These are phyloP conservation scores for Crotalus tigris DNA, from an alignment of 2,113 vertebrate species.

Conservation along the genomic window DNA sequence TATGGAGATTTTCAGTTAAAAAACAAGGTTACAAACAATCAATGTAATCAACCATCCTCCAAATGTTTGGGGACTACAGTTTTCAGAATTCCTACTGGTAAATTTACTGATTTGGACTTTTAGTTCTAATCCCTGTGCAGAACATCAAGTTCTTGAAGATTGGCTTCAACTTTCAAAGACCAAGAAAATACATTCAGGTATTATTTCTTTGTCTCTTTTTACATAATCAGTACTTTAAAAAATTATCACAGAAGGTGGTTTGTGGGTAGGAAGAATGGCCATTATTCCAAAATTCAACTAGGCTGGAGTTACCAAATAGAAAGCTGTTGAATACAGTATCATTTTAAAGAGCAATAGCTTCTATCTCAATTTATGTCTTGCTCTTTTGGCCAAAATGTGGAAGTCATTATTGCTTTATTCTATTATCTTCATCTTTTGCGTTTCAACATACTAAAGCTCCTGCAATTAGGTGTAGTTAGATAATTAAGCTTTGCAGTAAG, in stretches of 20 bases:
- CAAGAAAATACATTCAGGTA: background rate
- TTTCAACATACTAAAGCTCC: background rate
- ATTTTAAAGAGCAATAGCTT: background rate
- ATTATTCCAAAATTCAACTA: background rate
- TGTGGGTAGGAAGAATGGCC: background rate
- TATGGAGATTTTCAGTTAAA: background rate
- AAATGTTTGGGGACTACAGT: background rate
- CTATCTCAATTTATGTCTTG: background rate
- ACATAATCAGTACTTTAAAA: background rate
- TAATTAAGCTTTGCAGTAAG: background rate
- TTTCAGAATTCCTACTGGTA: background rate
- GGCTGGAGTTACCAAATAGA: background rate
- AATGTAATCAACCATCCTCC: background rate
- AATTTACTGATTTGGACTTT: background rate
- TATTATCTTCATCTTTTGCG: background rate
- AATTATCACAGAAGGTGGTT: background rate
- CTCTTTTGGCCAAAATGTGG: background rate
- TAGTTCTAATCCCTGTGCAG: background rate
- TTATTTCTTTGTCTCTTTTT: background rate
- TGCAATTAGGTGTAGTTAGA: background rate
- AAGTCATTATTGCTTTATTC: background rate
- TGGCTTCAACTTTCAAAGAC: background rate
- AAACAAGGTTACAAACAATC: background rate
- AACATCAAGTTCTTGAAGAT: background rate
- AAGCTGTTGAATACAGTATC: background rate